These are phyloP conservation scores for Saccopteryx leptura DNA, from an alignment of 2,113 vertebrate genomes.

Conservation along the genomic window DNA sequence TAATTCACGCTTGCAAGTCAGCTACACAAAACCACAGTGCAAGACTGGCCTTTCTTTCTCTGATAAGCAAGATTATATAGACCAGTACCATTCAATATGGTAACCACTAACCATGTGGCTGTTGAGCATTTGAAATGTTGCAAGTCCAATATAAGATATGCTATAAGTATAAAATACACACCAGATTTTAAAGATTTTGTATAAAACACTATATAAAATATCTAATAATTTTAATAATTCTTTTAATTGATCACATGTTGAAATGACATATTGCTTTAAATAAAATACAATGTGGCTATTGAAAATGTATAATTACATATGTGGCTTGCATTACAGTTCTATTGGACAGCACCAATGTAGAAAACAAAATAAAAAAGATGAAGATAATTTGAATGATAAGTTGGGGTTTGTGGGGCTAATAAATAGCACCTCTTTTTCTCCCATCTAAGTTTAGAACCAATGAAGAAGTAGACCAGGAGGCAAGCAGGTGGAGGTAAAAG, in stretches of 20 bases:
- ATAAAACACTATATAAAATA: background rate
- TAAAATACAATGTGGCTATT: background rate
- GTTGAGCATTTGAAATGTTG: too few relatives aligned
- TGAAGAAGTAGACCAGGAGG: background rate
- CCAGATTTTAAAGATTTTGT: background rate
- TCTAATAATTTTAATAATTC: background rate
- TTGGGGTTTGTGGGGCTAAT: background rate
- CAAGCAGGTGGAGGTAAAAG: background rate
- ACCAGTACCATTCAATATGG: too few relatives aligned
- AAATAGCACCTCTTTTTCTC: background rate
- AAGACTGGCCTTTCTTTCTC: background rate
- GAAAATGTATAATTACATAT: background rate
- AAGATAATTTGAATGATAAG: background rate
- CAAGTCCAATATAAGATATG: background rate
- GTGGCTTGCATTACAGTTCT: background rate
- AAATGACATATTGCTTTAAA: background rate
- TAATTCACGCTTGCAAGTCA: background rate
- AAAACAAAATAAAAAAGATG: background rate
- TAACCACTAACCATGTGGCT: too few relatives aligned
- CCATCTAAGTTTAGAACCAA: background rate
- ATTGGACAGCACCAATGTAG: background rate
- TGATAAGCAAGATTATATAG: background rate
- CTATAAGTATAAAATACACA: background rate
- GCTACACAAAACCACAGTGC: background rate
- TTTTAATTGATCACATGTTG: background rate